Conservation (phyloP, 2,797 vertebrate genomes). For the Cygnus olor region DNA sequence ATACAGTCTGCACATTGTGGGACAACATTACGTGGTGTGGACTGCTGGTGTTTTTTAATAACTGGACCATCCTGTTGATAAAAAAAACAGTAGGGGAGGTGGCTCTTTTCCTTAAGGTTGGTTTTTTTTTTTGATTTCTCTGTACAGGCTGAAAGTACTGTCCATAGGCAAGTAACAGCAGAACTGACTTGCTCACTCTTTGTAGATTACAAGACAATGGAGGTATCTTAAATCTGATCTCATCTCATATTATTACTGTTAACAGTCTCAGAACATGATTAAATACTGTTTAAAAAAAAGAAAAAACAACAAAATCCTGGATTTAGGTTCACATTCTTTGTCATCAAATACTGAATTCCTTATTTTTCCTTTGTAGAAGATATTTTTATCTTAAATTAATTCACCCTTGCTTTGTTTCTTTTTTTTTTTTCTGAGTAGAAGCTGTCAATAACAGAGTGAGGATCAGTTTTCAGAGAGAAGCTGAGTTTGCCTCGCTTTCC, state of each 20-base stretch:
- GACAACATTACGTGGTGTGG: background rate
- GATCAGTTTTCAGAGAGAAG: background rate
- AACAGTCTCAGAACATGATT: background rate
- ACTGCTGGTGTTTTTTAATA: background rate
- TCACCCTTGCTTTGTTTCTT: background rate
- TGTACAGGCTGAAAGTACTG: background rate
- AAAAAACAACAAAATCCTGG: background rate
- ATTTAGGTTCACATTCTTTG: background rate
- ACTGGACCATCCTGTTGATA: background rate
- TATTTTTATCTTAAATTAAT: background rate
- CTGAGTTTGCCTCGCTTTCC: background rate
- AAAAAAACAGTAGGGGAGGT: background rate
- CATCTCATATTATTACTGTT: background rate
- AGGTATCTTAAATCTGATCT: background rate
- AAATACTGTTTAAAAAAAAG: background rate
- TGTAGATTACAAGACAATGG: background rate
- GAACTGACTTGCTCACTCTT: background rate
- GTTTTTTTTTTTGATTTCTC: background rate
- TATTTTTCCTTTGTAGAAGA: background rate
- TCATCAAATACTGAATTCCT: background rate
- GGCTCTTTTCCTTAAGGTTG: background rate
- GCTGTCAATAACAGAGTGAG: background rate
- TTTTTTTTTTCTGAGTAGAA: background rate
- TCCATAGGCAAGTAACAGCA: background rate
- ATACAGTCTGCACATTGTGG: background rate